A percentile compares a stretch with the other conserved stretches of the same genome.
phyloP scores from a whole-genome alignment of 2,113 vertebrate genomes.

The Emydocephalus ijimae region DNA sequence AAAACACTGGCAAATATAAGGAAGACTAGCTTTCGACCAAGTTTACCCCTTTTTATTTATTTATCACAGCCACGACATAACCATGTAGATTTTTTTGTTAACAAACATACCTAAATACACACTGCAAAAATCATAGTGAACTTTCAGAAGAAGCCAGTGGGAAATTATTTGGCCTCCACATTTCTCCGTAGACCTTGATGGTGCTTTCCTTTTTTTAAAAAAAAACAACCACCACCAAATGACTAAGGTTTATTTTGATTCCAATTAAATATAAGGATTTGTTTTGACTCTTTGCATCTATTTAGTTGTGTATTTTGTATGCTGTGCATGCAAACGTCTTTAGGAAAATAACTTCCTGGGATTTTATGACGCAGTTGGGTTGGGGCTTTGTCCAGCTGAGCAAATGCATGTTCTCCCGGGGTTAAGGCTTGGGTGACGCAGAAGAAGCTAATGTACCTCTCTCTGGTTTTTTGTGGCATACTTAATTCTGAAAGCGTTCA shows the following conservation, averaged over 20 bases:
- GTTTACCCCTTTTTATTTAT: not conserved
- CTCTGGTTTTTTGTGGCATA: not conserved
- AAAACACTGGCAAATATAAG: not conserved
- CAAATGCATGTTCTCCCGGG: not conserved
- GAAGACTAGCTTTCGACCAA: not conserved
- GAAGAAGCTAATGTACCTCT: not conserved
- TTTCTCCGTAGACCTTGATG: not conserved
- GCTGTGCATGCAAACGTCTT: not conserved
- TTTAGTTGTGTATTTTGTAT: not conserved
- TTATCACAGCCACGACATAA: not conserved
- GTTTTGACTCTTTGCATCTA: not conserved
- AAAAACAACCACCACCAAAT: not conserved
- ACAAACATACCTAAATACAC: not conserved
- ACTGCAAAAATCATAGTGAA: not conserved
- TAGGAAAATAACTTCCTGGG: not conserved
- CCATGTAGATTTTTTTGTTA: not conserved
- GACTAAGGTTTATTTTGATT: not conserved
- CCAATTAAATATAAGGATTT: not conserved
- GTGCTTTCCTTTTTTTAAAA: not conserved
- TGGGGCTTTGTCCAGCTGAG: not conserved
- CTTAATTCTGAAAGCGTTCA: not conserved
- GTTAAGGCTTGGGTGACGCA: not conserved
- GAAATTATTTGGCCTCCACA: not conserved
- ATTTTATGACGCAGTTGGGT: not conserved
- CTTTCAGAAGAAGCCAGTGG: not conserved